Evolutionary conservation across 2,888 invertebrate genomes (phyloP), one percentile per base, ranked within the genome.

Genomic region (Drosophila koepferae): DNA sequence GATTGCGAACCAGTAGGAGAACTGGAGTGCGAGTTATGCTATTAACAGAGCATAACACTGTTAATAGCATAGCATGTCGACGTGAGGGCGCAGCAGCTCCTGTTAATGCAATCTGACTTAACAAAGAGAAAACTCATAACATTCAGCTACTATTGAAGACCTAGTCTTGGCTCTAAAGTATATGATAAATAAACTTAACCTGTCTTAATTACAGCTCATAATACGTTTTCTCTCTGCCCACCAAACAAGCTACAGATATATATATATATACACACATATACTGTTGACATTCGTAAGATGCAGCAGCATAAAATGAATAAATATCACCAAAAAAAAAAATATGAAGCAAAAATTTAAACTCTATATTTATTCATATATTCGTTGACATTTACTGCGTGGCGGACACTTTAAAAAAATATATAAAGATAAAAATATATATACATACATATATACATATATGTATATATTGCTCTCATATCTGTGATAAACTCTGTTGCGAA

Each of bases 321-420:
- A 49, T 49, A 18, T 34, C 7, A 6, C n/a, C n/a, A n/a, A n/a
- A n/a, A n/a, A 10, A 23, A 6, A 23, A 10, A 9, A 38, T 28
- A 28, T 28, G 3, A 3, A n/a, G 23, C 23, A 40, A 16, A 40
- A 7, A 23, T 28, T n/a, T 7, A n/a, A 12, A 18, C n/a, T 40
- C 34, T 2, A 55, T 28, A 40, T 40, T 54, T 54, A 54, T 54
- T 9, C 54, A 54, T 54, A 16, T 20, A 23, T 54, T 54, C 54
- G 38, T 23, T 23, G 10, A 16, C 23, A 34, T 54, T 23, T 48
- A 43, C 36, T 38, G 31, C 20, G 3, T 4, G 8, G n/a, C 31
- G 54, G 28, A 55, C 31, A 67, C 68, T 75, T 59, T 56, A 71
- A 28, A 56, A 14, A 18, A 2, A 16, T 28, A 28, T 28, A 28